phyloP scores from a whole-genome alignment of 2,888 invertebrate species.

The Microctonus brassicae region DNA sequence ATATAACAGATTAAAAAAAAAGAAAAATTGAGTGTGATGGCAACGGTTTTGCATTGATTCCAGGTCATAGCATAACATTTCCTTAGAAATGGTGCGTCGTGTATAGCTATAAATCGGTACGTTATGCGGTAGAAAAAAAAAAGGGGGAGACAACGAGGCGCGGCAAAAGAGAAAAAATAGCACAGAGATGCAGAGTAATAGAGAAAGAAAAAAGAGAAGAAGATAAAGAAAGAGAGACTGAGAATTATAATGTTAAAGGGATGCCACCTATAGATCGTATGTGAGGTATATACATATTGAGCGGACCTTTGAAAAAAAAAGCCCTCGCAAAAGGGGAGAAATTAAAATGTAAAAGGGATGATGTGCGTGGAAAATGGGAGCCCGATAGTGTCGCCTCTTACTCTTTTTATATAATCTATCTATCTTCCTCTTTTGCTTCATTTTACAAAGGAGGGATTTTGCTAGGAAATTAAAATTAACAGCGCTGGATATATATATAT shows the following conservation, averaged over 20 bases:
- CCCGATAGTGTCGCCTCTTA: slow-evolving; percentile 36
- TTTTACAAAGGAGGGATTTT: slow-evolving; percentile 60
- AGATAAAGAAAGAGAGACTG: slow-evolving; percentile 39
- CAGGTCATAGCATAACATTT: slow-evolving; percentile 63
- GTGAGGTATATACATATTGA: slow-evolving; percentile 7
- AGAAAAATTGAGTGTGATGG: slow-evolving; percentile 35
- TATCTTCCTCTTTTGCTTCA: slow-evolving; percentile 42
- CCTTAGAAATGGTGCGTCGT: slow-evolving; percentile 59
- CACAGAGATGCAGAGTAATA: no score
- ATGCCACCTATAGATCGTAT: slow-evolving; percentile 59
- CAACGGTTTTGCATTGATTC: slow-evolving; percentile 65
- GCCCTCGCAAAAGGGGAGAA: slow-evolving; percentile 66
- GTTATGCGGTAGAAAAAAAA: slow-evolving; percentile 50
- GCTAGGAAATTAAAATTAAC: slow-evolving; percentile 66
- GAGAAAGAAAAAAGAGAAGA: no score
- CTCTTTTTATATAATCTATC: slow-evolving; percentile 29
- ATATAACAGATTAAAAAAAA: slow-evolving; percentile 21
- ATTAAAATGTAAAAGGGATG: slow-evolving; percentile 69
- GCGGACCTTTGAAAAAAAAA: slow-evolving; percentile 60
- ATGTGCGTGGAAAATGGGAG: slow-evolving; percentile 65
- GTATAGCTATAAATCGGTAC: slow-evolving; percentile 64
- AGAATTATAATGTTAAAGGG: slow-evolving; percentile 68
- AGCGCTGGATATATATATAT: slow-evolving; percentile 49
- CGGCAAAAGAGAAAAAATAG: slow-evolving; percentile 35
- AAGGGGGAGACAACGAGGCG: slow-evolving; percentile 39